phyloP scores from a whole-genome alignment of 2,797 vertebrate species.

The Lacerta viridis region DNA sequence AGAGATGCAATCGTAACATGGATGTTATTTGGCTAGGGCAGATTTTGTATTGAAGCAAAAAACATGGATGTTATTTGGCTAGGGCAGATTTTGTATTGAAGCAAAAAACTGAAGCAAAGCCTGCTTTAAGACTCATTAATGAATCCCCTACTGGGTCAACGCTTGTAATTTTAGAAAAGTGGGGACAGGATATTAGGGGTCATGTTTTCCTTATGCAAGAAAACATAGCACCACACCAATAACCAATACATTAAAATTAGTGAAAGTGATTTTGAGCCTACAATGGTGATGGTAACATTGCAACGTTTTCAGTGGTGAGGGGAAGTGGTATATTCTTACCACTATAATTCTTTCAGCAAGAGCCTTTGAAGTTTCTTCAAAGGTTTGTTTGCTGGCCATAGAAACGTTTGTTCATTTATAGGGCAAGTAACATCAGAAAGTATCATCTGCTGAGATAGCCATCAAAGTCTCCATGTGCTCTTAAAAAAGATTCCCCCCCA shows the following conservation, averaged over 20 bases:
- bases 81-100: too few relatives aligned
- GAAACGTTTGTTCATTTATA: conserved; percentile 14
- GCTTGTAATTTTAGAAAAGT: background rate
- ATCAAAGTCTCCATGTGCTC: background rate
- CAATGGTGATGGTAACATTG: background rate
- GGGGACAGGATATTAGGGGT: background rate
- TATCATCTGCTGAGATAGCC: conserved; percentile 5
- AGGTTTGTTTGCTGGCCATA: conserved; percentile 7
- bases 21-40: too few relatives aligned
- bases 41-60: too few relatives aligned
- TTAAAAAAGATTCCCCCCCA: background rate
- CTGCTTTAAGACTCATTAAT: too few relatives aligned
- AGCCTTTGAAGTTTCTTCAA: background rate
- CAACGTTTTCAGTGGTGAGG: conserved; percentile 2
- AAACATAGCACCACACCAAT: background rate
- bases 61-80: too few relatives aligned
- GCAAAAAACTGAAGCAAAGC: too few relatives aligned
- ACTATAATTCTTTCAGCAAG: conserved; percentile 9
- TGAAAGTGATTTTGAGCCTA: background rate
- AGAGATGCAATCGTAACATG: too few relatives aligned
- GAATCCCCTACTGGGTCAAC: too few relatives aligned
- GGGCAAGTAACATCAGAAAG: background rate
- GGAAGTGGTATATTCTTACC: background rate
- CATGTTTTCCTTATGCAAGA: background rate
- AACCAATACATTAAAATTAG: background rate